Conservation (phyloP, 1,140 invertebrate genomes). For the Cherax quadricarinatus region DNA sequence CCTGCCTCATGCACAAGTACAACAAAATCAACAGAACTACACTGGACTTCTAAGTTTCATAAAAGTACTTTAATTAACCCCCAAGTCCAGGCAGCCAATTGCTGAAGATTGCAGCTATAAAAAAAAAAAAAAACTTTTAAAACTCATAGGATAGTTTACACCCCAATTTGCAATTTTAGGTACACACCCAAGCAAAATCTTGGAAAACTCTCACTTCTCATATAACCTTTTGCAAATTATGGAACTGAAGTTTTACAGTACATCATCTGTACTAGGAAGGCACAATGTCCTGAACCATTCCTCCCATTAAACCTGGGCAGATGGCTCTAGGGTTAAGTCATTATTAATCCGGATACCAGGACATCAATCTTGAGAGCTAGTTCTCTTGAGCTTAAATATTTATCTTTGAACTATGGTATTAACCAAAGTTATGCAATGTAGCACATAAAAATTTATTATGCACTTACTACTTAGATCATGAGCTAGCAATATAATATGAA, state of each 20-base stretch:
- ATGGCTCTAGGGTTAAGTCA: slow-evolving; percentile 5
- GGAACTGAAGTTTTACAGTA: slow-evolving; percentile 18
- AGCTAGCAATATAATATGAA: neutral
- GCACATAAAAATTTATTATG: neutral
- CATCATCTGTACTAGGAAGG: slow-evolving; percentile 57
- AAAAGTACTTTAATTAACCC: neutral
- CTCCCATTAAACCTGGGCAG: neutral
- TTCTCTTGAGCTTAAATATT: neutral
- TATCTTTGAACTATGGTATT: too few species aligned
- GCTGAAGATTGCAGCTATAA: neutral
- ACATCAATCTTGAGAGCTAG: neutral
- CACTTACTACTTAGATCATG: neutral
- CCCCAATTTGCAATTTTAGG: neutral
- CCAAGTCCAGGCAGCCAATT: neutral
- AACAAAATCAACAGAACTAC: slow-evolving; percentile 14
- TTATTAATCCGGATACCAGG: slow-evolving; percentile 5
- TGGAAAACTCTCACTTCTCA: slow-evolving; percentile 6
- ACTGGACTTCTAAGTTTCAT: slow-evolving; percentile 11
- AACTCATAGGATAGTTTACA: neutral
- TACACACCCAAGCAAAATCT: neutral
- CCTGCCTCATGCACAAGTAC: slow-evolving; percentile 20
- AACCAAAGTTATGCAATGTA: too few species aligned
- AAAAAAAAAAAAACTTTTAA: neutral
- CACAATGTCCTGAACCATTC: slow-evolving; percentile 56
- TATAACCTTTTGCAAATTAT: neutral